These are phyloP conservation scores for Mus spretus DNA, from an alignment of 2,797 vertebrate species.

Conservation along the genomic window DNA sequence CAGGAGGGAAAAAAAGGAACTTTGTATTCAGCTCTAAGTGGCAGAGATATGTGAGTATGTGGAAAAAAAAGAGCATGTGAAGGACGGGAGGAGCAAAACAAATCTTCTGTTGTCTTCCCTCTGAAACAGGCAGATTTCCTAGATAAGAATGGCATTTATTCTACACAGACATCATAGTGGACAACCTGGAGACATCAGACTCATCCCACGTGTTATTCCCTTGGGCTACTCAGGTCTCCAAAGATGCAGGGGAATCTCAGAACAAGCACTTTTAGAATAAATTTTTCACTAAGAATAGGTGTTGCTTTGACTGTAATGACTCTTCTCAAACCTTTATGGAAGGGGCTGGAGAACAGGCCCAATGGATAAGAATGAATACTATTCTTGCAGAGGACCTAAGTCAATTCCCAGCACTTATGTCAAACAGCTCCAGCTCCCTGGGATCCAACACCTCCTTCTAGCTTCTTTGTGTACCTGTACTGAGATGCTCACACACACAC, in stretches of 20 bases:
- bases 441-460: background rate
- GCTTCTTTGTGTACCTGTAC: background rate
- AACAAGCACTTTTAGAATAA: conserved; percentile 27
- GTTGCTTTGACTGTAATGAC: conserved; percentile 10
- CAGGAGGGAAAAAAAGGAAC: conserved; percentile 3
- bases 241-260: conserved; percentile 19
- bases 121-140: conserved; percentile 7
- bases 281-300: background rate
- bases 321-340: background rate
- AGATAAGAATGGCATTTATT: background rate
- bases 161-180: background rate
- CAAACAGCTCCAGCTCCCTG: background rate
- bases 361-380: background rate
- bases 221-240: background rate
- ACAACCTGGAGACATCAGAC: conserved; percentile 22
- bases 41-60: conserved; percentile 22
- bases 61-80: conserved; percentile 2
- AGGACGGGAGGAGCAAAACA: conserved; percentile 55
- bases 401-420: background rate
- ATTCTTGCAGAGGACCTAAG: background rate
- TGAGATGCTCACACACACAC: background rate
- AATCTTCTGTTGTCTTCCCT: conserved; percentile 36
- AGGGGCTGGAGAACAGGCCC: background rate
- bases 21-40: conserved; percentile 39
- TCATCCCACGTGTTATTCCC: background rate